Evolutionary conservation across 2,888 invertebrate genomes (phyloP).

Genomic region (Pollenia griseotomentosa): DNA sequence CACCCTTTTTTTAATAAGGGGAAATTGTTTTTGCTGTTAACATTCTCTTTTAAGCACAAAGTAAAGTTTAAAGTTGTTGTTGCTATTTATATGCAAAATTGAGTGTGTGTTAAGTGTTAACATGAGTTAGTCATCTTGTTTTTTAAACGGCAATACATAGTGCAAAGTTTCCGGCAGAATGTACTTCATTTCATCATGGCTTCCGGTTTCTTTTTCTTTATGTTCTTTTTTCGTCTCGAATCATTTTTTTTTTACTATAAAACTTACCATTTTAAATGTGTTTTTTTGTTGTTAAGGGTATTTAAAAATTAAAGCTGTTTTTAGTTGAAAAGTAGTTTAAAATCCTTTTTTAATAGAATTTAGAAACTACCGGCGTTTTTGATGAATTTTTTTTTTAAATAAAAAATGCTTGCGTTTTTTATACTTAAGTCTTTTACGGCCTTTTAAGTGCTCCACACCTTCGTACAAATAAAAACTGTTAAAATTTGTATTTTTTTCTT

Average conservation of each 20-base stretch:
- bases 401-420: slow-evolving; percentile 68
- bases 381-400: slow-evolving; percentile 36
- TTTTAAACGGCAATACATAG: too few relatives aligned
- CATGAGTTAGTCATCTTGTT: not conserved
- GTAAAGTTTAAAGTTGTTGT: not conserved
- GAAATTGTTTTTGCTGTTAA: not conserved
- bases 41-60: not conserved
- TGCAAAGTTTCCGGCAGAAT: too few relatives aligned
- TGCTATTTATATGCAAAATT: not conserved
- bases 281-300: slow-evolving; percentile 54
- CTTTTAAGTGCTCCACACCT: slow-evolving; percentile 63
- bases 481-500: slow-evolving; percentile 35
- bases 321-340: slow-evolving; percentile 57
- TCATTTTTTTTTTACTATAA: slow-evolving; percentile 9
- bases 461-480: slow-evolving; percentile 58
- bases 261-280: slow-evolving; percentile 72
- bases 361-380: slow-evolving; percentile 60
- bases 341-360: slow-evolving; percentile 53
- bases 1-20: slow-evolving; percentile 43
- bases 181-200: too few relatives aligned
- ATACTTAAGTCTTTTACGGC: slow-evolving; percentile 66
- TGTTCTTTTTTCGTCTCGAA: not conserved
- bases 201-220: too few relatives aligned
- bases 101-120: not conserved
- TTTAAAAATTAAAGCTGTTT: slow-evolving; percentile 68